Evolutionary conservation across 2,797 vertebrate genomes (phyloP).

Genomic region (Halcyon leucocephala): DNA sequence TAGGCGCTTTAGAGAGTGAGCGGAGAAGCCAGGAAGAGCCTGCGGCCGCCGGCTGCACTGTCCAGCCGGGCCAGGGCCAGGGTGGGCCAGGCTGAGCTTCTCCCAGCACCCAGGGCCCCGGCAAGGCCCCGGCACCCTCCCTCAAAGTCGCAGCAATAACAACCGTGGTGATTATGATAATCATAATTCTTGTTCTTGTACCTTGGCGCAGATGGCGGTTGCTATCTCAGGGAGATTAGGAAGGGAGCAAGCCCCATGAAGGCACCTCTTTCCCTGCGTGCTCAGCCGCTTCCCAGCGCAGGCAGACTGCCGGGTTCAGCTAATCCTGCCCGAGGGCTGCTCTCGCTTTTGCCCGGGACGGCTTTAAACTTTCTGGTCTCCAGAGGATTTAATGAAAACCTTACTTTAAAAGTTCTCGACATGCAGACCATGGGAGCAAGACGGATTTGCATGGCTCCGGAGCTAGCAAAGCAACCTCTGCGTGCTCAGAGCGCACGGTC

Average conservation of each 20-base stretch:
- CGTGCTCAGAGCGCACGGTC: background rate
- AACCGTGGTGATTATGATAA: background rate
- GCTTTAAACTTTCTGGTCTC: background rate
- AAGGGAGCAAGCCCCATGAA: background rate
- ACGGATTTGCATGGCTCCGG: background rate
- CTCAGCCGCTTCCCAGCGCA: background rate
- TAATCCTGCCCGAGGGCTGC: background rate
- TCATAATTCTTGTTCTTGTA: background rate
- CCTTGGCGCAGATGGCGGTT: background rate
- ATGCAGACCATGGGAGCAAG: background rate
- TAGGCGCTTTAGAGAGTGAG: background rate
- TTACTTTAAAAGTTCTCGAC: background rate
- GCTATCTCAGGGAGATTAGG: background rate
- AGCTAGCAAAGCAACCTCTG: background rate
- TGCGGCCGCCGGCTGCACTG: background rate
- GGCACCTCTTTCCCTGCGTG: background rate
- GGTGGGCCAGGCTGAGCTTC: background rate
- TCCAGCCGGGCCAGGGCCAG: background rate
- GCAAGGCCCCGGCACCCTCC: background rate
- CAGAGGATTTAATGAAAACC: background rate
- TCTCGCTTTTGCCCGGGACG: background rate
- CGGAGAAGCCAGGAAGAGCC: background rate
- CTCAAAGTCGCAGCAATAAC: background rate
- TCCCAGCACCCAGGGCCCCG: background rate
- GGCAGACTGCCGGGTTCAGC: background rate